Percentiles rank a stretch among this genome's conserved stretches.
Evolutionary conservation across 2,113 vertebrate species (phyloP).

Genomic region (Misgurnus anguillicaudatus): DNA sequence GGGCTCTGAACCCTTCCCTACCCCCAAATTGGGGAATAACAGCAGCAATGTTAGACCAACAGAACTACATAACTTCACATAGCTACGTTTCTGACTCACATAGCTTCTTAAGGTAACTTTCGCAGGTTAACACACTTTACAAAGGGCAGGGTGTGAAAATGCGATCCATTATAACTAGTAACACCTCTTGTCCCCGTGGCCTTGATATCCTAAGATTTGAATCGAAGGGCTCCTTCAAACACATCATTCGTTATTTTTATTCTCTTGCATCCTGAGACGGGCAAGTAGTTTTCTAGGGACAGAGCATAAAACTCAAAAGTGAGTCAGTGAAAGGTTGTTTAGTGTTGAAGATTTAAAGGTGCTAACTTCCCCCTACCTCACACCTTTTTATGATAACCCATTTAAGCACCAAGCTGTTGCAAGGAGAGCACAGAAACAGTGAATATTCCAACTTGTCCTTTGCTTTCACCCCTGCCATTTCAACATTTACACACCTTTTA

Average conservation of each 20-base stretch:
- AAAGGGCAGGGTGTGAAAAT: slow-evolving; percentile 13
- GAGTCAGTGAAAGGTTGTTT: slow-evolving; percentile 3
- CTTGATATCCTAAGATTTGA: neutral
- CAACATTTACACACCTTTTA: slow-evolving; percentile 16
- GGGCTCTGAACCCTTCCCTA: no score
- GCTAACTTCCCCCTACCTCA: slow-evolving; percentile 4
- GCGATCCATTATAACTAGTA: slow-evolving; percentile 37
- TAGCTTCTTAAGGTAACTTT: neutral
- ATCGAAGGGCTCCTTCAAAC: slow-evolving; percentile 1
- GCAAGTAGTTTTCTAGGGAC: slow-evolving; percentile 1
- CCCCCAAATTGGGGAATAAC: neutral
- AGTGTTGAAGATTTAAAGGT: slow-evolving; percentile 26
- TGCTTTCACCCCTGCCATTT: slow-evolving; percentile 31
- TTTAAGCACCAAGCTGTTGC: slow-evolving; percentile 12
- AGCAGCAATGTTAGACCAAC: no score
- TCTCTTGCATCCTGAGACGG: slow-evolving; percentile 1
- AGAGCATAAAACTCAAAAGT: slow-evolving; percentile 5
- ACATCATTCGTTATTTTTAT: neutral
- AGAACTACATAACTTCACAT: no score
- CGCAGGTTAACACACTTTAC: no score
- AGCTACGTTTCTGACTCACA: neutral
- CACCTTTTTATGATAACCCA: slow-evolving; percentile 24
- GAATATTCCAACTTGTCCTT: neutral
- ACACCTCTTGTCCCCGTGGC: slow-evolving; percentile 17
- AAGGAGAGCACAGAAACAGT: neutral